A percentile compares a stretch with the other conserved stretches of the same genome.
phyloP scores from a whole-genome alignment of 2,797 vertebrate species.

The Betta splendens region DNA sequence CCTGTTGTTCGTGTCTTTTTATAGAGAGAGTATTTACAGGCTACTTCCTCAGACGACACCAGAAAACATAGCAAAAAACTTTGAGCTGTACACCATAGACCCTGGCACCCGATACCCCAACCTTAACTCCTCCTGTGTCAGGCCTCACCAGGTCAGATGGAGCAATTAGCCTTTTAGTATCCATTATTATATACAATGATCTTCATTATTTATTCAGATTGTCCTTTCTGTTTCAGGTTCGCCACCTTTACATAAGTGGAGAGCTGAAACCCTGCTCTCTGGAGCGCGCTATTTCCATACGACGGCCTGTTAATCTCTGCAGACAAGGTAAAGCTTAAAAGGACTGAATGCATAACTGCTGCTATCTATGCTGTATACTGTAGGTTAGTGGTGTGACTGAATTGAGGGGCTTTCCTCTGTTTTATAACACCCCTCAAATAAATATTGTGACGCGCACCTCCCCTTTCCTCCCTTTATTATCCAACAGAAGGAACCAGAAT shows the following conservation, averaged over 20 bases:
- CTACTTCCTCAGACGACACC: constrained; percentile 95
- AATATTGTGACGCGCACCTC: background rate
- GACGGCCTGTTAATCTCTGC: constrained; percentile 88
- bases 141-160: constrained; percentile 87
- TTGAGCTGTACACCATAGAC: constrained; percentile 96
- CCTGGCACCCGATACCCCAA: constrained; percentile 95
- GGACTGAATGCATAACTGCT: background rate
- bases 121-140: constrained; percentile 90
- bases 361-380: constrained; percentile 17
- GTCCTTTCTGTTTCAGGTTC: constrained; percentile 82
- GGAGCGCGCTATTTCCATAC: constrained; percentile 86
- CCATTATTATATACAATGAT: background rate
- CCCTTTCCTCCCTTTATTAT: background rate
- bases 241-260: constrained; percentile 88
- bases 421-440: background rate
- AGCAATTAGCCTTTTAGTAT: background rate
- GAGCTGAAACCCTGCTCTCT: constrained; percentile 87
- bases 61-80: constrained; percentile 96
- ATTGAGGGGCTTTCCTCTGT: background rate
- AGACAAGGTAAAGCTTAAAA: constrained; percentile 81
- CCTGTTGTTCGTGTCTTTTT: constrained; percentile 8
- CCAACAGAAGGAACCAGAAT: background rate
- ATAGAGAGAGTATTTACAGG: constrained; percentile 94
- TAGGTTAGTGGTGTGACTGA: background rate
- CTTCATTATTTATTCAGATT: background rate